Conservation (phyloP, 2,888 invertebrate genomes). For the Brachypalpus laphriformis region DNA sequence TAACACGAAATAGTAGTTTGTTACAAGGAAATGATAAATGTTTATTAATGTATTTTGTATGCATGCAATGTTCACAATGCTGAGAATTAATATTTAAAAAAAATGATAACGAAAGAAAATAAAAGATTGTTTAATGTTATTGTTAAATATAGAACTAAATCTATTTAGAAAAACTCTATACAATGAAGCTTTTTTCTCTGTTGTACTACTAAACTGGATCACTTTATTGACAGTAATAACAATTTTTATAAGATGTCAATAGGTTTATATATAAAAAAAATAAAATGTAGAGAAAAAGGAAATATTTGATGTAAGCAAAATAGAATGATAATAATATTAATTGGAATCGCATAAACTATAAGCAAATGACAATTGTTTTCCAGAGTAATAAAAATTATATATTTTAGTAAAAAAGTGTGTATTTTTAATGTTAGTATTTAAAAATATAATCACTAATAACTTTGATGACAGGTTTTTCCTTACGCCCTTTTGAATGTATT, state of each 20-base stretch:
- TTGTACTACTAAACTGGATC: conserved; percentile 1
- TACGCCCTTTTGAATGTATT: too few relatives aligned
- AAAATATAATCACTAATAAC: too few relatives aligned
- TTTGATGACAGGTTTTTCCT: too few relatives aligned
- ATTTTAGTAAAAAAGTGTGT: conserved; percentile 38
- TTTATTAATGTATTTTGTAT: conserved; percentile 36
- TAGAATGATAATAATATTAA: conserved; percentile 25
- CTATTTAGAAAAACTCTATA: conserved; percentile 47
- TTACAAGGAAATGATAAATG: conserved; percentile 10
- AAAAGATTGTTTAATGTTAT: conserved; percentile 10
- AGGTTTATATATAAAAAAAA: conserved; percentile 35
- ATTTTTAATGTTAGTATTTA: too few relatives aligned
- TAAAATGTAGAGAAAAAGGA: too few relatives aligned
- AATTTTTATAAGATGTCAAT: conserved; percentile 6
- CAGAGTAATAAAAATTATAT: conserved; percentile 60
- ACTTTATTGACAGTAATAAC: neutral
- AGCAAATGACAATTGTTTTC: conserved; percentile 63
- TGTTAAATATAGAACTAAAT: conserved; percentile 17
- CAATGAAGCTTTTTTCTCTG: conserved; percentile 47
- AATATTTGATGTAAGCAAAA: neutral
- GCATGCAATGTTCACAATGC: conserved; percentile 30
- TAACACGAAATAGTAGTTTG: conserved; percentile 13
- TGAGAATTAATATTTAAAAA: neutral
- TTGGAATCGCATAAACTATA: conserved; percentile 35
- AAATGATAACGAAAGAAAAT: neutral